These are phyloP conservation scores for Plecturocebus donacophilus DNA, from an alignment of 2,113 vertebrate genomes.

Conservation along the genomic window DNA sequence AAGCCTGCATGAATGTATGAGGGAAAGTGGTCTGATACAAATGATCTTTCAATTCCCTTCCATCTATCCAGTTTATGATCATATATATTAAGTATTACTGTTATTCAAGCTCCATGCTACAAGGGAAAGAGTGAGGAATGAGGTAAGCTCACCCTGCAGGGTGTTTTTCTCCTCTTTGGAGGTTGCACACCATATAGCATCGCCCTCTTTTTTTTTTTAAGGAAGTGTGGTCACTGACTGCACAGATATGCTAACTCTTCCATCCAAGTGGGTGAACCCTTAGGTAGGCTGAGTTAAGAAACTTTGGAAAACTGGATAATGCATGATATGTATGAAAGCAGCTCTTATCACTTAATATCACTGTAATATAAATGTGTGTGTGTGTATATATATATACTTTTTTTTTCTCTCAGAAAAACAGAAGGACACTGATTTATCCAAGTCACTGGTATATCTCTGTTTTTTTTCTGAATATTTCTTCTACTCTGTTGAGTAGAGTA, in stretches of 20 bases:
- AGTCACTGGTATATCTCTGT: neutral
- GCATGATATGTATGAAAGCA: neutral
- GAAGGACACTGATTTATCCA: neutral
- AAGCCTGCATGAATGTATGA: neutral
- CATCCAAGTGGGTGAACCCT: neutral
- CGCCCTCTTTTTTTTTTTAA: neutral
- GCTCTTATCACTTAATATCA: neutral
- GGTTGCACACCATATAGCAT: neutral
- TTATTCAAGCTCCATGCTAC: neutral
- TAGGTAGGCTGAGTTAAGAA: neutral
- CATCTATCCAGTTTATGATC: neutral
- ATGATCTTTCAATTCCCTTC: neutral
- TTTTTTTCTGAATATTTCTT: conserved; percentile 14
- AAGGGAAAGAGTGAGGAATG: neutral
- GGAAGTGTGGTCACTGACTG: neutral
- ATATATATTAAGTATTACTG: neutral
- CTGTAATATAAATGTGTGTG: neutral
- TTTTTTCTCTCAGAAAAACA: neutral
- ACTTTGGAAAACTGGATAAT: neutral
- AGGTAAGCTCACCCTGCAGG: neutral
- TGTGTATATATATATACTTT: neutral
- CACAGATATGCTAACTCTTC: neutral
- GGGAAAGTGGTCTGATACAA: neutral
- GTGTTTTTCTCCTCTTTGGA: neutral
- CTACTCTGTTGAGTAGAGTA: neutral